Evolutionary conservation across 2,113 vertebrate genomes (phyloP).

Genomic region (Micromys minutus): DNA sequence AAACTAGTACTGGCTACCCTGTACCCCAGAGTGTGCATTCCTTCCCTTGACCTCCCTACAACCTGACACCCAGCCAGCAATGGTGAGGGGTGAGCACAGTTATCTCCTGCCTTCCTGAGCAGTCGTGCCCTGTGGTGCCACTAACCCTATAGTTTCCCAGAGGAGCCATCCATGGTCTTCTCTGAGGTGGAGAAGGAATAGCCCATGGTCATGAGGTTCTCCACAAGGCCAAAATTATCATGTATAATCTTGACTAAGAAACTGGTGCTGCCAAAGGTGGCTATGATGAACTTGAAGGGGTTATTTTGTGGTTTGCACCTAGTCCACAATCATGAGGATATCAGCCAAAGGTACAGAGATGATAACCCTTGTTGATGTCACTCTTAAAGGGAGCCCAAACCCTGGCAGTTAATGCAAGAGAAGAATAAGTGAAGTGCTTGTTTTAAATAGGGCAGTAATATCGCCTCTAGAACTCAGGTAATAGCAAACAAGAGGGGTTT

Average conservation of each 20-base stretch:
- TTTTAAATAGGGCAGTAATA: no score
- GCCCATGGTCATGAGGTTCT: neutral
- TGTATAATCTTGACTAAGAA: neutral
- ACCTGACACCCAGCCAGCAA: no score
- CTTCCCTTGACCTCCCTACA: no score
- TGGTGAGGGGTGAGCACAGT: no score
- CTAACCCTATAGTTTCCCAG: neutral
- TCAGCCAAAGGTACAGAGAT: neutral
- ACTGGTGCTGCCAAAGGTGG: neutral
- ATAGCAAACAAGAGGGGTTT: neutral
- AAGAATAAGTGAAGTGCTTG: neutral
- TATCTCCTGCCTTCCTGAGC: no score
- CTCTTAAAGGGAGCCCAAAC: neutral
- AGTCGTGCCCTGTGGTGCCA: no score
- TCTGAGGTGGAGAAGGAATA: neutral
- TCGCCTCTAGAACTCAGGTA: no score
- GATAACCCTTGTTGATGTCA: neutral
- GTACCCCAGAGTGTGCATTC: no score
- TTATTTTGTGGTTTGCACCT: neutral
- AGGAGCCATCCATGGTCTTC: neutral
- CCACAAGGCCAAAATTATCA: neutral
- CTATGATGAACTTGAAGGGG: neutral
- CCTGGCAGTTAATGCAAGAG: neutral
- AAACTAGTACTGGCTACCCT: no score
- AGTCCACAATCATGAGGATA: neutral